Evolutionary conservation across 2,113 vertebrate species (phyloP).

Genomic region (Desmodus rotundus): DNA sequence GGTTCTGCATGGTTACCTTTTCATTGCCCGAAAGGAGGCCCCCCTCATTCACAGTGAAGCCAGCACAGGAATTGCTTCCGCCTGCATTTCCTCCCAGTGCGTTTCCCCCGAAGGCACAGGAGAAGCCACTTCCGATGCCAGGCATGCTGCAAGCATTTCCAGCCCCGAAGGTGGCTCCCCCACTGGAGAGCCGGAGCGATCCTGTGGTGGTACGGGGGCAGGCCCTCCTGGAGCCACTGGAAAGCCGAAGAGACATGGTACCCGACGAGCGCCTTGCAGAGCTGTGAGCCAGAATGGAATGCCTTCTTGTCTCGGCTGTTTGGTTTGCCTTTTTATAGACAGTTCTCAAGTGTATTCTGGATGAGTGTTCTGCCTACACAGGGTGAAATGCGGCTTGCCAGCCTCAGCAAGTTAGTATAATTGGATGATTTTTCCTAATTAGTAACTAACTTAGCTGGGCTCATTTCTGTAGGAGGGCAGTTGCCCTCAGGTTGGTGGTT

Average conservation of each 20-base stretch:
- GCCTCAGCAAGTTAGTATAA: constrained; percentile 72
- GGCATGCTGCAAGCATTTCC: constrained; percentile 54
- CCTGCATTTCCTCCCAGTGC: not conserved
- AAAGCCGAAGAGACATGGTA: constrained; percentile 73
- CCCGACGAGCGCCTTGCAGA: not conserved
- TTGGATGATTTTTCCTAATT: constrained; percentile 70
- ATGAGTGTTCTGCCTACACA: constrained; percentile 72
- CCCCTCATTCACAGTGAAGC: constrained; percentile 65
- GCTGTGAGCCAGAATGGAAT: not conserved
- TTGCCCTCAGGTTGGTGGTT: constrained; percentile 72
- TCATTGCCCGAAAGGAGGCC: constrained; percentile 78
- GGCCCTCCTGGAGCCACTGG: constrained; percentile 67
- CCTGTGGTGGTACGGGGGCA: constrained; percentile 29
- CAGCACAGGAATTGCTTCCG: constrained; percentile 22
- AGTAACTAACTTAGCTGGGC: constrained; percentile 62
- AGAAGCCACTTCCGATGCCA: constrained; percentile 69
- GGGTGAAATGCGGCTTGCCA: constrained; percentile 64
- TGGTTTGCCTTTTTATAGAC: constrained; percentile 69
- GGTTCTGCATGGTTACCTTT: constrained; percentile 94
- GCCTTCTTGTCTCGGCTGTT: not conserved
- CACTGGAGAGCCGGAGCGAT: constrained; percentile 41
- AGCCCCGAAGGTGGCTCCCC: constrained; percentile 58
- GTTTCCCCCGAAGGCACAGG: constrained; percentile 57
- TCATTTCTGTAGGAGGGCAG: constrained; percentile 62
- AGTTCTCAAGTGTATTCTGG: constrained; percentile 44